phyloP scores from a whole-genome alignment of 2,797 vertebrate species.

The Chelon auratus region DNA sequence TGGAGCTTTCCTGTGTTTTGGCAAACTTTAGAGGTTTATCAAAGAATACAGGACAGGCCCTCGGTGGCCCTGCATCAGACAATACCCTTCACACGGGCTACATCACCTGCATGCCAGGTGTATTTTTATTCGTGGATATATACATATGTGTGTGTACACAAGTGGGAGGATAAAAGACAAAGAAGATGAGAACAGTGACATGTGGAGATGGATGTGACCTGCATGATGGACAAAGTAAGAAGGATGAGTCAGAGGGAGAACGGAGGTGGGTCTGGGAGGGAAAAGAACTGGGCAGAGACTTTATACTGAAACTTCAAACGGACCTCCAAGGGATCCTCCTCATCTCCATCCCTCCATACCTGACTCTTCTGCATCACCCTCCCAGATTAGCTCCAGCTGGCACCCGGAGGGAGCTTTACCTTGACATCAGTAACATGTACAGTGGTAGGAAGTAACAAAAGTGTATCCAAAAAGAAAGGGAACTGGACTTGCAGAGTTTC shows the following conservation, averaged over 20 bases:
- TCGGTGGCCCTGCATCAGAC: no score
- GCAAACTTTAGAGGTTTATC: constrained; percentile 43
- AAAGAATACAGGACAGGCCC: no score
- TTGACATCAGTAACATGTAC: constrained; percentile 49
- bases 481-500: no score
- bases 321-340: constrained; percentile 60
- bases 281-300: constrained; percentile 50
- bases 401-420: constrained; percentile 46
- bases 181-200: background rate
- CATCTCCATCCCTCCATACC: constrained; percentile 15
- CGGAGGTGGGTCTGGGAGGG: constrained; percentile 13
- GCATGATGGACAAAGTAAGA: constrained; percentile 29
- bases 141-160: background rate
- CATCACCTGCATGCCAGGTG: constrained; percentile 32
- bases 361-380: constrained; percentile 26
- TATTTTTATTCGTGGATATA: background rate
- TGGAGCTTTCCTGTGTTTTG: constrained; percentile 34
- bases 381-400: constrained; percentile 56
- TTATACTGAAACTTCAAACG: constrained; percentile 81
- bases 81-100: constrained; percentile 27
- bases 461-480: no score
- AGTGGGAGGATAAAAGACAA: constrained; percentile 5
- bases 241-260: constrained; percentile 46
- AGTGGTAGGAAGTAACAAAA: background rate
- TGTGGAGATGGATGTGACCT: constrained; percentile 41